Evolutionary conservation across 2,113 vertebrate genomes (phyloP).

Genomic region (Hippocampus zosterae): DNA sequence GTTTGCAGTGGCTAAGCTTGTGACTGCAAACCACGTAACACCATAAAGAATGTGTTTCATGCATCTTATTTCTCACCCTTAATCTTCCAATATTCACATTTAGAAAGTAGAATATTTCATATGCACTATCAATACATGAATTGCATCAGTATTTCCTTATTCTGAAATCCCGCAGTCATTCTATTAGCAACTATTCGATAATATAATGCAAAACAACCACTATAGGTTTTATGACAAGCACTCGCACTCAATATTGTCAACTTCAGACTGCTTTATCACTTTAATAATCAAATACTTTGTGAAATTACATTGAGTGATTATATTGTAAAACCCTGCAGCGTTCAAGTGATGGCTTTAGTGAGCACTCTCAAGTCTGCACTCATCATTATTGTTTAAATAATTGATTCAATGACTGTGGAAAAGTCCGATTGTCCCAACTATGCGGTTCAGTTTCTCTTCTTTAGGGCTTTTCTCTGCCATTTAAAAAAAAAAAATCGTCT

Average conservation of each 20-base stretch:
- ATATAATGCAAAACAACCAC: not conserved
- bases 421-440: not conserved
- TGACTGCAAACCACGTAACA: too few relatives aligned
- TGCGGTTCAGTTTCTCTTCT: not conserved
- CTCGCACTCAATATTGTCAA: not conserved
- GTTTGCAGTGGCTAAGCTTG: too few relatives aligned
- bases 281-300: not conserved
- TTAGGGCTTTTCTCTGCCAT: not conserved
- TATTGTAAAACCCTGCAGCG: not conserved
- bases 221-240: not conserved
- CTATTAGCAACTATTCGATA: not conserved
- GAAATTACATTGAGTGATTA: not conserved
- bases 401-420: not conserved
- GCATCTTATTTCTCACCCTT: too few relatives aligned
- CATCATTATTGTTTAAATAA: constrained; percentile 7
- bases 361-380: not conserved
- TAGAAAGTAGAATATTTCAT: not conserved
- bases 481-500: not conserved
- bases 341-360: not conserved
- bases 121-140: not conserved
- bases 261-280: not conserved
- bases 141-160: not conserved
- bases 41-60: too few relatives aligned
- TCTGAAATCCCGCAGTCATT: not conserved
- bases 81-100: too few relatives aligned